A percentile compares a stretch with the other conserved stretches of the same genome.
Conservation (phyloP, 2,797 vertebrate species). For the Cirrhinus mrigala region DNA sequence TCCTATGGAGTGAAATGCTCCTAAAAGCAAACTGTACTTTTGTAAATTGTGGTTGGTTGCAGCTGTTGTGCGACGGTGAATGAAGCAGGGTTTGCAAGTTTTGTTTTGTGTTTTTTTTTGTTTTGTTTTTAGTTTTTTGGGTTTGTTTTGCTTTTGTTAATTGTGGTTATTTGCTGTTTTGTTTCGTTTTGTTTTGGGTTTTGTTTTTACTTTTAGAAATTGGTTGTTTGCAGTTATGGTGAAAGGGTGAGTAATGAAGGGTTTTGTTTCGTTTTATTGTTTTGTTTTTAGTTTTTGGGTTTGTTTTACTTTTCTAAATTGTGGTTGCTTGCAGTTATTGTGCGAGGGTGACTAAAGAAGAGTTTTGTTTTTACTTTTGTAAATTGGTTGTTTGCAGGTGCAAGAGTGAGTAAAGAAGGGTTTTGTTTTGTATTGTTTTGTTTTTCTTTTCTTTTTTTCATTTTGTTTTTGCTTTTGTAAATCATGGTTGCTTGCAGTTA, state of each 20-base stretch:
- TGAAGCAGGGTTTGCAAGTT: not conserved
- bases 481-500: no score
- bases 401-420: slow-evolving; percentile 27
- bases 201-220: no score
- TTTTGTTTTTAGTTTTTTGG: not conserved
- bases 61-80: slow-evolving; percentile 32
- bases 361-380: not conserved
- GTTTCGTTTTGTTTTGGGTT: no score
- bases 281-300: no score
- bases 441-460: not conserved
- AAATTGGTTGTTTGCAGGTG: slow-evolving; percentile 18
- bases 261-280: no score
- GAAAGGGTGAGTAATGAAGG: no score
- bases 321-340: slow-evolving; percentile 28
- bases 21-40: not conserved
- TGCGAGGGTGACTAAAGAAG: slow-evolving; percentile 28
- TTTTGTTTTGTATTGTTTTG: not conserved
- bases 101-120: not conserved
- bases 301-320: slow-evolving; percentile 1
- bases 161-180: no score
- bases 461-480: no score
- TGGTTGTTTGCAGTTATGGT: no score
- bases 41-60: slow-evolving; percentile 26
- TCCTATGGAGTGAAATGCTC: not conserved
- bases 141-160: not conserved